Base-by-base conservation (phyloP, 2,888 invertebrate genomes). In the Phanerotoma sp. region DNA sequence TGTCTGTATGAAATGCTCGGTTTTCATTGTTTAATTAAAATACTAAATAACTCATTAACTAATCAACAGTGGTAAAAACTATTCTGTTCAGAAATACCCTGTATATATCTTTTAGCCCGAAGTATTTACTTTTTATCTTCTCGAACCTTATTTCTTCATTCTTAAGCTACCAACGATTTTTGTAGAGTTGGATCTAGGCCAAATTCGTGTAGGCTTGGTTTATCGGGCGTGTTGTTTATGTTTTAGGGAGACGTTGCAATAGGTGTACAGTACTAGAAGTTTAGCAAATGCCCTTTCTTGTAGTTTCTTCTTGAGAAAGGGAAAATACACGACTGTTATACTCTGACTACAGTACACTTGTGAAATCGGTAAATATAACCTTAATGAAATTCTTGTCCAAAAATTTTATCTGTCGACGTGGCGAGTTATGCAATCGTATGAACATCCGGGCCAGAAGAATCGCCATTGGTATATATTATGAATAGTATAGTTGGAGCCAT, bases 181-280 rank as follows among this genome's bases (percentile, higher is more conserved):
- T 62, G 51, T 46, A 56, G 56, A 58, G 60, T 64, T 66, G 66
- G 66, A 63, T 51, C 40, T 49, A 40, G 52, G 64, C 66, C 66
- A 66, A 62, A 62, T 62, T 63, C 56, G 53, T 22, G 38, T 40
- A 40, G 40, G 49, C 40, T 49, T 25, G 18, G n/a, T 54, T 54
- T 18, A 30, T 25, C 44, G 20, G 4, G 18, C 25, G 37, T 49
- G 28, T 48, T 22, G 44, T 28, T 21, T 32, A 48, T 45, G 47
- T 13, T 47, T 30, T 38, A 48, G 47, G 38, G 42, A 47, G 35
- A 38, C 21, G 47, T 21, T 37, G 16, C 35, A 37, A 38, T 38
- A 38, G 25, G 21, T 47, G 25, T 7, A 21, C 35, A 33, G 37
- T 16, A 16, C 37, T 16, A 20, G 25, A 35, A 46, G 18, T 45